Evolutionary conservation across 2,797 vertebrate species (phyloP).

Genomic region (Cossypha caffra): DNA sequence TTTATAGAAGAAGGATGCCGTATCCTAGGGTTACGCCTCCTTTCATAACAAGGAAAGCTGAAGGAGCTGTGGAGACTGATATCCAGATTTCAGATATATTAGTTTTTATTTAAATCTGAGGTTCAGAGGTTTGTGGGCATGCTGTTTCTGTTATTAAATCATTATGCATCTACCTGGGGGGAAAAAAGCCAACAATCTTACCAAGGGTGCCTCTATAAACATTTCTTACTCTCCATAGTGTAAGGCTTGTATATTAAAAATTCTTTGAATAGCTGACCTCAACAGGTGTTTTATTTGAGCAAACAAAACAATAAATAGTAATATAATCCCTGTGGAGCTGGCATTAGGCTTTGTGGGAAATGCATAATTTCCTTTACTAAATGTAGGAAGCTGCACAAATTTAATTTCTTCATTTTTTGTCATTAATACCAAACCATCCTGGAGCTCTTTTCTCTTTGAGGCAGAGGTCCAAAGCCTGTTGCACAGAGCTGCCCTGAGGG

Average conservation of each 20-base stretch:
- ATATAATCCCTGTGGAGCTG: conserved; percentile 56
- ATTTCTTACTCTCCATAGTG: conserved; percentile 45
- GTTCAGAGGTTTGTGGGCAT: conserved; percentile 60
- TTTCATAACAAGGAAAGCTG: conserved; percentile 34
- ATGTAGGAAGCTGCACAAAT: conserved; percentile 40
- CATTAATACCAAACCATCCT: conserved; percentile 45
- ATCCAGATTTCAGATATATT: conserved; percentile 63
- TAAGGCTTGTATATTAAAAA: conserved; percentile 70
- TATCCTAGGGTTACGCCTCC: conserved; percentile 59
- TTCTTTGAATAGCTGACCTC: conserved; percentile 62
- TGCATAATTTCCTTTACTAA: conserved; percentile 61
- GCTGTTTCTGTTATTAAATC: conserved; percentile 75
- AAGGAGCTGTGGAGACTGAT: conserved; percentile 38
- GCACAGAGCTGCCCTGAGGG: neutral
- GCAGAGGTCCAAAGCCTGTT: neutral
- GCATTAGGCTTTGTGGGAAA: conserved; percentile 63
- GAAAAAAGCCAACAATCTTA: conserved; percentile 51
- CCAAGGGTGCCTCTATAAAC: conserved; percentile 49
- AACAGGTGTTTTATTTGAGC: conserved; percentile 66
- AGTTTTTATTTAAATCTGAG: conserved; percentile 69
- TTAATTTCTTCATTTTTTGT: conserved; percentile 60
- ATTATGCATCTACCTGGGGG: conserved; percentile 57
- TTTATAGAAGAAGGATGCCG: conserved; percentile 71
- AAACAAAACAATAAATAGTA: conserved; percentile 72
- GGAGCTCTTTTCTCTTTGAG: neutral